phyloP scores from a whole-genome alignment of 2,797 vertebrate genomes.

The Cichlasoma orientale region DNA sequence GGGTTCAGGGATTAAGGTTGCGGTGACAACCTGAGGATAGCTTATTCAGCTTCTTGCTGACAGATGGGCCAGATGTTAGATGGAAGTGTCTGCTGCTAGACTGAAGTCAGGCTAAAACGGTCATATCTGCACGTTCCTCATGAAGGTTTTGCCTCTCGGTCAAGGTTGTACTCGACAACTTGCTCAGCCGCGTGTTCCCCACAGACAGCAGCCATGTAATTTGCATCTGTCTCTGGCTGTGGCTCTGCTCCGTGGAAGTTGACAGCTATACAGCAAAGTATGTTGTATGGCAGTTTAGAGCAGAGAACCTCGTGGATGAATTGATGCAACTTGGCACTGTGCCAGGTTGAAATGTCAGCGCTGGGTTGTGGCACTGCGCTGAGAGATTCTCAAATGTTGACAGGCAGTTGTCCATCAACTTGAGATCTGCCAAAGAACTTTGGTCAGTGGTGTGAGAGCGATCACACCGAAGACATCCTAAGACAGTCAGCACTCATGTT shows the following conservation, averaged over 20 bases:
- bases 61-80: constrained; percentile 29
- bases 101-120: background rate
- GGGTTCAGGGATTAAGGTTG: constrained; percentile 4
- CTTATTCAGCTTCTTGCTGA: constrained; percentile 16
- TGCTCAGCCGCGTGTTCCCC: background rate
- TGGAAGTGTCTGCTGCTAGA: background rate
- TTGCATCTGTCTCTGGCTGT: background rate
- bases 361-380: constrained; percentile 9
- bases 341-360: constrained; percentile 39
- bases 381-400: constrained; percentile 6
- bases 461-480: constrained; percentile 32
- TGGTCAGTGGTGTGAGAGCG: constrained; percentile 27
- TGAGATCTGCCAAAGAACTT: constrained; percentile 26
- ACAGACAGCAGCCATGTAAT: background rate
- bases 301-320: background rate
- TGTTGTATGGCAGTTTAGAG: background rate
- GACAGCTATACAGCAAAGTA: background rate
- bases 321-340: constrained; percentile 1
- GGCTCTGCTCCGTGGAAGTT: background rate
- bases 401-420: constrained; percentile 35
- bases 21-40: background rate
- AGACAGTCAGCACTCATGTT: constrained; percentile 23
- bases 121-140: background rate
- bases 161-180: background rate
- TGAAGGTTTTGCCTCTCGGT: background rate